Evolutionary conservation across 64 coral and sea anemone species (phyloP).

Genomic region (Pocillopora verrucosa): DNA sequence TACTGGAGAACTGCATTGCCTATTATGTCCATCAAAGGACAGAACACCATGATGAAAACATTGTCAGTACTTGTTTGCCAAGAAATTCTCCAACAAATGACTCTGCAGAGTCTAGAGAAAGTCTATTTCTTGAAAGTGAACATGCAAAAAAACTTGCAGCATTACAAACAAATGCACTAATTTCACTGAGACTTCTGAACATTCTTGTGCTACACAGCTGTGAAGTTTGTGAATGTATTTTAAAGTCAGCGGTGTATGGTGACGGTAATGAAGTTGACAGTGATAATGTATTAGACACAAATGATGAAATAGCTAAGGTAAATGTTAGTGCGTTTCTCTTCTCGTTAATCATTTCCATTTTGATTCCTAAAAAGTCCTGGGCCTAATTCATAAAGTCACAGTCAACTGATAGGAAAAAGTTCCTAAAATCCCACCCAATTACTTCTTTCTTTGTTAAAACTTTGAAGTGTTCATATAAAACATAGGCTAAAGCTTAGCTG

Average conservation of each 20-base stretch:
- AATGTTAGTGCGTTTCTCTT: neutral
- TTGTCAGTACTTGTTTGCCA: conserved; percentile 13
- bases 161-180: conserved; percentile 5
- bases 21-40: conserved; percentile 27
- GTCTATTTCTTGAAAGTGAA: conserved; percentile 9
- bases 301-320: conserved; percentile 2
- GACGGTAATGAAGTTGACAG: neutral
- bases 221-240: conserved; percentile 47
- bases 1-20: conserved; percentile 44
- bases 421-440: no score
- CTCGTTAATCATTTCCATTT: neutral
- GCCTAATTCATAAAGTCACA: no score
- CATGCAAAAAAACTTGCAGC: neutral
- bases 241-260: conserved; percentile 24
- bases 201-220: conserved; percentile 36
- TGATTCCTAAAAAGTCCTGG: neutral
- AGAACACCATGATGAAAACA: conserved; percentile 48
- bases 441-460: no score
- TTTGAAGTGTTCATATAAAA: no score
- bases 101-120: neutral
- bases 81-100: conserved; percentile 34
- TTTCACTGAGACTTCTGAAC: conserved; percentile 40
- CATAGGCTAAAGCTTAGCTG: no score
- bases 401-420: no score
- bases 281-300: neutral